phyloP scores from a whole-genome alignment of 2,888 invertebrate species.

The Sphaerophoria taeniata region DNA sequence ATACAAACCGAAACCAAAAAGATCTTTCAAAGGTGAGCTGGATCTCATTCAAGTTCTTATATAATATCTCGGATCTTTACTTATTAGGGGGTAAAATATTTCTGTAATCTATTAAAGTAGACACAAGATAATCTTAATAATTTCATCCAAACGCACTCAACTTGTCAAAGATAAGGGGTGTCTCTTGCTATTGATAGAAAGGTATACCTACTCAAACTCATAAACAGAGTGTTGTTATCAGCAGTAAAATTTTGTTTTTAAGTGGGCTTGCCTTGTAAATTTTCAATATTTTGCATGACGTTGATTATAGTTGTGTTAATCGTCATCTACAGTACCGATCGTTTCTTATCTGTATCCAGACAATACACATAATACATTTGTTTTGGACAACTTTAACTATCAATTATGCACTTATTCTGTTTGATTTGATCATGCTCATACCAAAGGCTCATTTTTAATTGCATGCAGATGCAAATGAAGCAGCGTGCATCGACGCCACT shows the following conservation, averaged over 20 bases:
- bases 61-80: no score
- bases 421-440: no score
- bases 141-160: no score
- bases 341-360: neutral
- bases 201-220: neutral
- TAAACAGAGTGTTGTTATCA: neutral
- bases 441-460: no score
- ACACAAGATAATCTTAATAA: neutral
- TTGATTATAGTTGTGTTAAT: neutral
- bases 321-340: no score
- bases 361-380: neutral
- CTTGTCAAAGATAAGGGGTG: no score
- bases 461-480: no score
- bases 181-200: neutral
- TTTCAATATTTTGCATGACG: neutral
- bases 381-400: no score
- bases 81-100: neutral
- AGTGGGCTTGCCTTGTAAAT: neutral
- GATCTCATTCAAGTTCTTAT: neutral
- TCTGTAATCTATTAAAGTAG: neutral
- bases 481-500: no score
- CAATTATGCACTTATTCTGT: no score
- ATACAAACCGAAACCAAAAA: conserved; percentile 78
- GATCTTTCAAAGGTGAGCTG: conserved; percentile 79
- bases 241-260: neutral